Percentiles rank a stretch among this genome's conserved stretches.
Evolutionary conservation across 2,113 vertebrate genomes (phyloP).

Genomic region (Promerops cafer): DNA sequence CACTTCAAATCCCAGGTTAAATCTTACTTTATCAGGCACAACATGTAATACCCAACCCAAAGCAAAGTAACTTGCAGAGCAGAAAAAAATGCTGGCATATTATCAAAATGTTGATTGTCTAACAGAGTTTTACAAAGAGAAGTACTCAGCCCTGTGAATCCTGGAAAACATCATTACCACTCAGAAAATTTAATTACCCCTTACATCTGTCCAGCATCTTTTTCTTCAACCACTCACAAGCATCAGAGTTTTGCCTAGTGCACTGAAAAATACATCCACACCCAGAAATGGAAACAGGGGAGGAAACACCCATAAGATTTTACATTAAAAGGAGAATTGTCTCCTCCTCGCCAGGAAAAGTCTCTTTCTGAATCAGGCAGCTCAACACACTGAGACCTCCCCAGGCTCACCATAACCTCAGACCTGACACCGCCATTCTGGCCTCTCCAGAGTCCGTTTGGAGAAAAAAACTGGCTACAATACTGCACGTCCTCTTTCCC

Average conservation of each 20-base stretch:
- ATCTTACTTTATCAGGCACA: background rate
- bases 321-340: background rate
- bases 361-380: background rate
- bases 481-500: background rate
- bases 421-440: background rate
- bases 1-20: background rate
- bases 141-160: background rate
- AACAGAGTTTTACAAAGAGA: background rate
- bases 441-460: background rate
- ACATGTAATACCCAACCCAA: background rate
- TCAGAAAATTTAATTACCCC: background rate
- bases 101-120: background rate
- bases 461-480: background rate
- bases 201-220: background rate
- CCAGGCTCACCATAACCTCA: background rate
- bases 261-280: background rate
- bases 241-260: background rate
- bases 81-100: background rate
- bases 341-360: background rate
- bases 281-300: background rate
- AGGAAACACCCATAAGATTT: background rate
- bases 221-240: background rate
- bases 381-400: background rate
- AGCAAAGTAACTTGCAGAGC: background rate
- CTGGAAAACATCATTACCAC: background rate